Evolutionary conservation across 2,113 vertebrate genomes (phyloP).

Genomic region (Myrmophylax atrothorax): DNA sequence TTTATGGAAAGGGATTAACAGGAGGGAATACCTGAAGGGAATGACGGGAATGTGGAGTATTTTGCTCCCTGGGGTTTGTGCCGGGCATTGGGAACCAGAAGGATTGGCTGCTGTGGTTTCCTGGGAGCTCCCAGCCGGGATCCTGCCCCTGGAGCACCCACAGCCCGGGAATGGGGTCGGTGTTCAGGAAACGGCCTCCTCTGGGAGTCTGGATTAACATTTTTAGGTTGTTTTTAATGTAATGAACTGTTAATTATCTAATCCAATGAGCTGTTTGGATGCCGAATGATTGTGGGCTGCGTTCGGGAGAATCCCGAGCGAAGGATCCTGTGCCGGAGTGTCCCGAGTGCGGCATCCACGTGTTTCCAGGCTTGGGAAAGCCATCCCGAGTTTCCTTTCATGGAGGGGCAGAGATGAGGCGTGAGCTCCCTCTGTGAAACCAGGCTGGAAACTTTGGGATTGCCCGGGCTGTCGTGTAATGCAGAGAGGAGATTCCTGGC

Average conservation of each 20-base stretch:
- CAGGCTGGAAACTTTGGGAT: background rate
- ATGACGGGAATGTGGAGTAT: rapidly evolving
- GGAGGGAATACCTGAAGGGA: background rate
- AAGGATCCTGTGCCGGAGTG: background rate
- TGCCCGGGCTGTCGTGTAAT: background rate
- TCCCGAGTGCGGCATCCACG: background rate
- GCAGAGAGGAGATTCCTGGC: background rate
- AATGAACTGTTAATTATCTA: background rate
- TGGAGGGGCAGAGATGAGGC: background rate
- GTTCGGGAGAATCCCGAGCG: background rate
- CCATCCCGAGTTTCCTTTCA: background rate
- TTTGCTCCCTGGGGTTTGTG: rapidly evolving
- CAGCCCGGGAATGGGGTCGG: rapidly evolving
- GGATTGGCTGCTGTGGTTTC: rapidly evolving
- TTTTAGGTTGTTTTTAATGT: rapidly evolving
- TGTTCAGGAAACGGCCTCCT: rapidly evolving
- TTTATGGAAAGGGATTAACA: background rate
- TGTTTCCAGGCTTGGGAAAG: background rate
- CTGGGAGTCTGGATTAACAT: rapidly evolving
- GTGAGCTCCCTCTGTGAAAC: background rate
- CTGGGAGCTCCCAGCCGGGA: rapidly evolving
- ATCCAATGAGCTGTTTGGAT: background rate
- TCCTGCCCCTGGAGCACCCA: rapidly evolving
- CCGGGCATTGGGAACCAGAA: rapidly evolving
- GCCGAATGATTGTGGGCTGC: background rate